Evolutionary conservation across 2,113 vertebrate genomes (phyloP), one percentile per base, ranked within the genome.

Genomic region (Mormoops blainvillei): DNA sequence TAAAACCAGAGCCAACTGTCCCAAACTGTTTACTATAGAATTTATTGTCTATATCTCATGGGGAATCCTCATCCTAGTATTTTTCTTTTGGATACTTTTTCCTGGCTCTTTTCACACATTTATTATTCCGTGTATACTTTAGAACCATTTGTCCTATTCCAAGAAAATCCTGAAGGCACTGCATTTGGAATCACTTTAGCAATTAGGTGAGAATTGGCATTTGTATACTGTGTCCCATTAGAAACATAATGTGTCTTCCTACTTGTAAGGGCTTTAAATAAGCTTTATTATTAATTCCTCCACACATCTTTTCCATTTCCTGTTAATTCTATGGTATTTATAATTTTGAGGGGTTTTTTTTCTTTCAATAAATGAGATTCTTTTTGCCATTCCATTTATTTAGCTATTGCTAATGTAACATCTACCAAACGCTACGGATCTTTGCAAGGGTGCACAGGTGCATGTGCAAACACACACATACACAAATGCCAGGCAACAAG

Each of bases 11-110:
- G 33, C 28, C 63, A 93, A 63, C 31, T 70, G 33, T 93, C 6
- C 7, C 33, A 73, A 80, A 18, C 33, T 85, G 31, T 76, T 68
- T 88, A 88, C 12, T 89, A 63, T 90, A 74, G 84, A 94, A 84
- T 71, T 87, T 81, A 81, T 36, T 71, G 5, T 52, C 65, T 85
- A 4, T 80, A 68, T 68, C n/a, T 92, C 36, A 48, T 26, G 48
- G 18, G 22, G 48, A 96, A 74, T 74, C 24, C 24, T 38, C 33
- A 91, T 61, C 54, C 63, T 36, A 45, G 71, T 81, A 45, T 58
- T 90, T 84, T 87, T 86, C 48, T 80, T 96, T 74, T 61, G 48
- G n/a, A 63, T 87, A 74, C 11, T 45, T 91, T 89, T 93, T 87
- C 78, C 93, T 41, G 52, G 54, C 33, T 91, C 18, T 82, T 52